Evolutionary conservation across 2,888 invertebrate species (phyloP), one percentile per base, ranked within the genome.

Genomic region (Chesias legatella): DNA sequence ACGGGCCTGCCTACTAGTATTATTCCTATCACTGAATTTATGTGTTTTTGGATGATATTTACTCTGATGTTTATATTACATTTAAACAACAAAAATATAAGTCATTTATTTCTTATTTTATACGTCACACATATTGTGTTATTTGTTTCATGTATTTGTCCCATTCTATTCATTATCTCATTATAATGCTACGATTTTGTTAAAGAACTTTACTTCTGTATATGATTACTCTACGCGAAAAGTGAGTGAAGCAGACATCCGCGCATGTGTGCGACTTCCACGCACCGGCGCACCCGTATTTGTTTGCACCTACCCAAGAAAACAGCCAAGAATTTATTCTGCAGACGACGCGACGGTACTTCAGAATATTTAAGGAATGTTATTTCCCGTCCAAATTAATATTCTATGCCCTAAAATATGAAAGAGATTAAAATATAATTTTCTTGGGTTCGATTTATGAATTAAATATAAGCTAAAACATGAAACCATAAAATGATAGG

Each of bases 181-280:
- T n/a, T n/a, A n/a, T n/a, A n/a, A n/a, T n/a, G n/a, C n/a, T n/a
- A n/a, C n/a, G n/a, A n/a, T n/a, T n/a, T n/a, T n/a, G n/a, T 2
- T 17, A 17, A 17, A 17, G 3, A 17, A 5, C 29, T 37, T 10
- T 3, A 24, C 28, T 20, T 33, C 41, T 42, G 41, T 25, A 10
- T 20, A 10, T 7, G 1, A 21, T 21, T 32, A 40, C 23, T 35
- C n/a, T 26, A 23, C 31, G 10, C 36, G 26, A 28, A 24, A 53
- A 77, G 71, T 64, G 74, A 80, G 78, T 71, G 68, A 64, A 67
- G 79, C 77, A 59, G 69, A 82, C 79, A 81, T 83, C 79, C 81
- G 72, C 68, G 75, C 82, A 79, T 80, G 72, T 80, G 77, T 74
- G 76, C 70, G 66, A 60, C 56, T 58, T 56, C 57, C 65, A 79